A percentile compares a stretch with the other conserved stretches of the same genome.
Conservation (phyloP, 2,797 vertebrate species). For the Ctenochaetus hawaiiensis region DNA sequence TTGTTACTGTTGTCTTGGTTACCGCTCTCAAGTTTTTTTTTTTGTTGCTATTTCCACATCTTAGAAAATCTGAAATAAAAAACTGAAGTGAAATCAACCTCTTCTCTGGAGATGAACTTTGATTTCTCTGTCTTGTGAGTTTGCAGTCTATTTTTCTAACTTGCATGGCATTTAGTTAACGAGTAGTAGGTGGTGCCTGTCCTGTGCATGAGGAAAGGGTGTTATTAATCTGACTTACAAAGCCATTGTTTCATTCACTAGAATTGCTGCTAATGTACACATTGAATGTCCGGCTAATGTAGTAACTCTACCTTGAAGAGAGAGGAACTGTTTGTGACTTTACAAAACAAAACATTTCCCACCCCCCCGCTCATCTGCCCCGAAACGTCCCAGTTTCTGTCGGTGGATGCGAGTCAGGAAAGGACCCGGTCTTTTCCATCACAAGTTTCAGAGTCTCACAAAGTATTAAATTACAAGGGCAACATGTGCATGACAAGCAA, state of each 20-base stretch:
- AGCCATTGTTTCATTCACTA: slow-evolving; percentile 78
- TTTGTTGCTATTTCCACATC: slow-evolving; percentile 89
- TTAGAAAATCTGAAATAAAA: slow-evolving; percentile 87
- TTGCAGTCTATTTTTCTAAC: slow-evolving; percentile 82
- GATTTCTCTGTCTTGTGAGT: slow-evolving; percentile 84
- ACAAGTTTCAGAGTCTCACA: slow-evolving; percentile 44
- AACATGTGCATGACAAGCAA: slow-evolving; percentile 71
- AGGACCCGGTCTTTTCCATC: slow-evolving; percentile 40
- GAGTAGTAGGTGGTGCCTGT: slow-evolving; percentile 73
- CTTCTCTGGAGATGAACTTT: slow-evolving; percentile 83
- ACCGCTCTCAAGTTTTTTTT: slow-evolving; percentile 83
- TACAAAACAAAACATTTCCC: background rate
- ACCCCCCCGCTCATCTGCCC: slow-evolving; percentile 45
- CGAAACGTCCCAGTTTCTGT: slow-evolving; percentile 40
- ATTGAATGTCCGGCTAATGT: slow-evolving; percentile 81
- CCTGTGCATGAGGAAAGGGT: slow-evolving; percentile 78
- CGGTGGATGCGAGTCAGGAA: slow-evolving; percentile 41
- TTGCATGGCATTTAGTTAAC: slow-evolving; percentile 77
- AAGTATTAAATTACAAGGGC: slow-evolving; percentile 59
- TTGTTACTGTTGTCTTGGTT: slow-evolving; percentile 87
- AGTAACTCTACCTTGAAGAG: slow-evolving; percentile 60
- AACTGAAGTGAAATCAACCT: slow-evolving; percentile 87
- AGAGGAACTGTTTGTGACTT: slow-evolving; percentile 58
- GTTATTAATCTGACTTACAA: slow-evolving; percentile 74
- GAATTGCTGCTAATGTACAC: slow-evolving; percentile 84